Base-by-base conservation (phyloP, 2,888 invertebrate species). In the Oeneis ivallda region DNA sequence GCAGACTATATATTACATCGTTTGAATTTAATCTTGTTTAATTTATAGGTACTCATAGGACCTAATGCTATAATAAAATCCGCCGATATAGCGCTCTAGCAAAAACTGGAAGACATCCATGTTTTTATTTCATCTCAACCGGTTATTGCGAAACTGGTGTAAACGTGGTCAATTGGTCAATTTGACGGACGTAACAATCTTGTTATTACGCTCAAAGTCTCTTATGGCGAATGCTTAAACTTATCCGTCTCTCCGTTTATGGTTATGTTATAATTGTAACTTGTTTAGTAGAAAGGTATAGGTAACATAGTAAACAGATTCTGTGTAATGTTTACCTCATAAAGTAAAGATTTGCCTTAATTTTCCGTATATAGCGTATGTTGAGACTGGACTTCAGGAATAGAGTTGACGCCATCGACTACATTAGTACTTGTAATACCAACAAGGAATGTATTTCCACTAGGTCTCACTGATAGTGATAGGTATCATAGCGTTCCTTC, bases 141-240 rank as follows among this genome's bases (percentile, higher is more conserved):
- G 45, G 45, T 58, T 47, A 45, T 47, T 47, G 58, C 34, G 45
- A 34, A 58, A 58, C 58, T 47, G 17, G 52, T 54, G 15, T 15
- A 34, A 57, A 17, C 19, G 10, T 39, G 37, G 13, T 50, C 37
- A 39, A 60, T 60, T 49, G 37, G 60, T 50, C 37, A 50, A 50
- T 60, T 60, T 50, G 60, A 60, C 4, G 72, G 66, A 73, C 71
- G 68, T 73, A 71, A 76, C 47, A 19, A 69, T 74, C 78, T 78
- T 79, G 45, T 45, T 54, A 59, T 39, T 59, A 59, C 53, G 45
- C 52, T 50, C 15, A 49, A 50, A 39, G 47, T 13, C 39, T 60
- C 13, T 50, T 37, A 43, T 49, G 62, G 60, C n/a, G n/a, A 62
- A 67, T 53, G 58, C 37, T 53, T 32, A 34, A 50, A 17, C 26